Percentiles rank a stretch among this genome's conserved stretches.
These are phyloP conservation scores for Mesocricetus auratus DNA, from an alignment of 2,113 vertebrate genomes.

Conservation along the genomic window DNA sequence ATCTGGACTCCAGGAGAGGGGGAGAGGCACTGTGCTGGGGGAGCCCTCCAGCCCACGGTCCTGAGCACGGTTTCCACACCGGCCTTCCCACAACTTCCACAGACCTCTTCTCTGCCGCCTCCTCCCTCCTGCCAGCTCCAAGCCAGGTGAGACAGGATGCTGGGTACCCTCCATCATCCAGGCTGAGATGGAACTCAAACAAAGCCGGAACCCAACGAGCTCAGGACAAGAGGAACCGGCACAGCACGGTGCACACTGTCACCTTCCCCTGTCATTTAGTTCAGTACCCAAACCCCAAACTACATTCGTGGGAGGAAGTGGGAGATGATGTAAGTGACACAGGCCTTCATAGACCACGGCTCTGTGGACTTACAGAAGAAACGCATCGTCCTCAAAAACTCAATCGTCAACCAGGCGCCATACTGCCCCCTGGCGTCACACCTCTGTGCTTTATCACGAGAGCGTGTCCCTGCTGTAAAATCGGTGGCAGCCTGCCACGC, in stretches of 20 bases:
- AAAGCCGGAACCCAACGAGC: background rate
- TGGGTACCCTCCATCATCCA: background rate
- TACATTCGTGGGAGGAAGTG: background rate
- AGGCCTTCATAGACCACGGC: background rate
- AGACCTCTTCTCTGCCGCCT: background rate
- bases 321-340: background rate
- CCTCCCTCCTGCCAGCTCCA: background rate
- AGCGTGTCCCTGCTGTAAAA: background rate
- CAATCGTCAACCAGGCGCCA: background rate
- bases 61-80: background rate
- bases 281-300: background rate
- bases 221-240: background rate
- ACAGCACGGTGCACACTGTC: background rate
- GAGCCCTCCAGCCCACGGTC: too few species aligned
- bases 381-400: conserved; percentile 2
- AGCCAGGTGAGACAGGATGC: background rate
- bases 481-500: conserved; percentile 7
- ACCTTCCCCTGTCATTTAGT: background rate
- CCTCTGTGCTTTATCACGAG: conserved; percentile 33
- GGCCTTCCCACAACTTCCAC: rapidly evolving
- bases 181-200: background rate
- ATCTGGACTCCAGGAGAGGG: background rate
- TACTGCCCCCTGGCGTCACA: background rate
- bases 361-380: background rate
- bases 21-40: too few species aligned